Evolutionary conservation across 1,140 invertebrate genomes (phyloP), one percentile per base, ranked within the genome.

Genomic region (Listronotus oregonensis): DNA sequence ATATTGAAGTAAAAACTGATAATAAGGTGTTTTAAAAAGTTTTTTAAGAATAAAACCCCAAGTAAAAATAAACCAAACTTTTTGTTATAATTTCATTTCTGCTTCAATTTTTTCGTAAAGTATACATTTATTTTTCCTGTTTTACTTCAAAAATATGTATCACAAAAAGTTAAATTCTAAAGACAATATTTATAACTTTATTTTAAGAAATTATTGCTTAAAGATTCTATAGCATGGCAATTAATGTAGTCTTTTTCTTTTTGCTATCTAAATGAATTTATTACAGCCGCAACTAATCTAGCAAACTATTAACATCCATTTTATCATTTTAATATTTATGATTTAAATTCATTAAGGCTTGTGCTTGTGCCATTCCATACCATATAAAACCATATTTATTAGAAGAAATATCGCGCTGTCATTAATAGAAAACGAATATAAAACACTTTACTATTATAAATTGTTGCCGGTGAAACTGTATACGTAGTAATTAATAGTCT

Each of bases 321-420:
- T 27, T 27, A 27, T 27, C 21, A 52, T 52, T 52, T 52, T 52
- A 34, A 58, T 58, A 58, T 58, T 58, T 58, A 58, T 47, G 56
- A 46, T 18, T n/a, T n/a, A 42, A 58, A 46, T 58, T 58, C 56
- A 58, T 58, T 58, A 58, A 27, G 37, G 31, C 31, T 52, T 52
- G 50, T 34, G 50, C 40, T 34, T 58, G 56, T 32, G 42, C 31
- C 56, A 43, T 56, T 56, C 54, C 34, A 21, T 56, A 11, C 54
- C 56, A 46, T 58, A 58, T 58, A 58, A 43, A 58, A 58, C 21
- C 42, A 31, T 15, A 46, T 58, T 32, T 46, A 46, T 58, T 43
- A 32, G 10, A 32, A 58, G 56, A 58, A 46, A 58, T 58, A 58
- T 58, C 11, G 40, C 43, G 10, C 12, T 44, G 56, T 46, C 50